These are phyloP conservation scores for Ctena decussata DNA, from an alignment of 2,888 invertebrate species.

Conservation along the genomic window DNA sequence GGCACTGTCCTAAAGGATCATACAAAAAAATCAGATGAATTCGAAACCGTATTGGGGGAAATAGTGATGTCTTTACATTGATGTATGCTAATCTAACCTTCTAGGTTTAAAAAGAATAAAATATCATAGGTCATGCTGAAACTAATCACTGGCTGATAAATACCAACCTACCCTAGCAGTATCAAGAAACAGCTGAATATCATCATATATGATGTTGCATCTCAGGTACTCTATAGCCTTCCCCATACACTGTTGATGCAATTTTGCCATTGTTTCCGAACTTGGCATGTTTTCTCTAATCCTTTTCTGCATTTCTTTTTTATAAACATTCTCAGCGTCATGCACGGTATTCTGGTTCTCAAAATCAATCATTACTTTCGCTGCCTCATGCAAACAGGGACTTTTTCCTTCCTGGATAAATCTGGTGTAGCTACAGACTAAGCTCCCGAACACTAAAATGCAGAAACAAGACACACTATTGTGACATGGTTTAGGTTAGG, in stretches of 20 bases:
- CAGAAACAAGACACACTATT: too few relatives aligned
- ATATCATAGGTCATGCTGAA: too few relatives aligned
- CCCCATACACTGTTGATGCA: constrained; percentile 1
- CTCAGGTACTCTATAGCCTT: neutral
- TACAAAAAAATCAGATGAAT: too few relatives aligned
- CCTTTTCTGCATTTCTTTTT: constrained; percentile 1
- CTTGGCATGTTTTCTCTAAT: neutral
- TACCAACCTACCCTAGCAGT: constrained; percentile 11
- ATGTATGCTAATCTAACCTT: too few relatives aligned
- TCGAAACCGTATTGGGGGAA: too few relatives aligned
- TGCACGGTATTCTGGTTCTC: neutral
- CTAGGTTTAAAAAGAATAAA: too few relatives aligned
- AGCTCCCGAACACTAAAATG: constrained; percentile 17
- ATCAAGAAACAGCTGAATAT: constrained; percentile 5
- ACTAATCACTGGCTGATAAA: too few relatives aligned
- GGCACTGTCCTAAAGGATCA: too few relatives aligned
- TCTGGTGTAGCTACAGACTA: neutral
- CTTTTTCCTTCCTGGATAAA: constrained; percentile 6
- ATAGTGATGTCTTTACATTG: too few relatives aligned
- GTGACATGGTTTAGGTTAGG: too few relatives aligned
- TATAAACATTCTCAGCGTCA: neutral
- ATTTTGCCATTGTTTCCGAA: neutral
- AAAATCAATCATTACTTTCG: constrained; percentile 4
- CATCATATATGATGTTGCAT: constrained; percentile 1
- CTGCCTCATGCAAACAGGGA: neutral